Percentiles rank a stretch among this genome's conserved stretches.
Conservation (phyloP, 1,140 invertebrate genomes). For the Eubasilissa regina region DNA sequence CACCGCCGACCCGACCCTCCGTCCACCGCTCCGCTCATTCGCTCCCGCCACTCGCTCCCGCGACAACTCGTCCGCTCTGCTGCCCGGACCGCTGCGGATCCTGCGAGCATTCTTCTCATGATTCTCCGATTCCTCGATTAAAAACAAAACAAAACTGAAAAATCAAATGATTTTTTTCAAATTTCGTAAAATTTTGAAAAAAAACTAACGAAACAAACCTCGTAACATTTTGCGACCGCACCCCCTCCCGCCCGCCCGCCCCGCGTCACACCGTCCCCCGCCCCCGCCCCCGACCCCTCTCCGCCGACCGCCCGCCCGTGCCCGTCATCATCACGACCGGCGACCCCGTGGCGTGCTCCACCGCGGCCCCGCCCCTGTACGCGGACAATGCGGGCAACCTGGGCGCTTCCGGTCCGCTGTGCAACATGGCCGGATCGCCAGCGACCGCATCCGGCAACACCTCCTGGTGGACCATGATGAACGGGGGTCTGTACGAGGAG, state of each 20-base stretch:
- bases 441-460: conserved; percentile 83
- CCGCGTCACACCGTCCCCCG: conserved; percentile 42
- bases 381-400: conserved; percentile 82
- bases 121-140: conserved; percentile 2
- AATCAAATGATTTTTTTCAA: not conserved
- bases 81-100: not conserved
- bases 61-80: not conserved
- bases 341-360: conserved; percentile 85
- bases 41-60: conserved; percentile 46
- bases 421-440: conserved; percentile 82
- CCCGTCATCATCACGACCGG: conserved; percentile 80
- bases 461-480: conserved; percentile 89
- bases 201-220: not conserved
- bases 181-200: conserved; percentile 30
- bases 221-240: no score
- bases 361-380: conserved; percentile 84
- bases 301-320: conserved; percentile 62
- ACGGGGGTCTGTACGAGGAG: conserved; percentile 83
- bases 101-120: conserved; percentile 14
- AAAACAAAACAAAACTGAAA: conserved; percentile 1
- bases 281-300: conserved; percentile 47
- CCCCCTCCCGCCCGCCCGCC: conserved; percentile 5
- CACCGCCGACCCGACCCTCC: conserved; percentile 51
- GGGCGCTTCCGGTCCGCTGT: conserved; percentile 79
- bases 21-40: conserved; percentile 38